Evolutionary conservation across 2,113 vertebrate species (phyloP).

Genomic region (Anhinga anhinga): DNA sequence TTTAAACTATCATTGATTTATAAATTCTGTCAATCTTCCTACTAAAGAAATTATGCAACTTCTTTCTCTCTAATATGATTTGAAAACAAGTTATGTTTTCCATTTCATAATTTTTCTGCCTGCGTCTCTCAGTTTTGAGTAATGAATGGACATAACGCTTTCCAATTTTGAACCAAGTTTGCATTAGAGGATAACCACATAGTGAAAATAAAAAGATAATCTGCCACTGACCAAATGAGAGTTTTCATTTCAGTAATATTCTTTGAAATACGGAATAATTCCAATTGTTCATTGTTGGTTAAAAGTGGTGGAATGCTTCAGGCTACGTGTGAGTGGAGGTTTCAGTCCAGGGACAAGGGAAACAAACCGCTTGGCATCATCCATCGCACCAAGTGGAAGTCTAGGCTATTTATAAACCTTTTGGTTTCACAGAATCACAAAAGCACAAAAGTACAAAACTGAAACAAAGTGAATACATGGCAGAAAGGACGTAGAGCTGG

Average conservation of each 20-base stretch:
- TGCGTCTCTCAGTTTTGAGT: background rate
- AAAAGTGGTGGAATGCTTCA: background rate
- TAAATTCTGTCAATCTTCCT: background rate
- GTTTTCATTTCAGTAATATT: background rate
- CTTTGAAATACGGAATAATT: background rate
- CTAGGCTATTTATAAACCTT: background rate
- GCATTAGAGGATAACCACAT: background rate
- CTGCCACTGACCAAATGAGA: background rate
- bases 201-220: background rate
- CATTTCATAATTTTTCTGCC: background rate
- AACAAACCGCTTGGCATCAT: rapidly evolving
- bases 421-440: background rate
- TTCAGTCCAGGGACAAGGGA: background rate
- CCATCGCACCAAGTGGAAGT: background rate
- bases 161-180: background rate
- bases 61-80: background rate
- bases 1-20: background rate
- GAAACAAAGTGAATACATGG: background rate
- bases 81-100: background rate
- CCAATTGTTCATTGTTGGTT: background rate
- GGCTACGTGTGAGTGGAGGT: background rate
- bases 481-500: background rate
- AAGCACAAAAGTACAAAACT: background rate
- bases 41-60: background rate
- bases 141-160: background rate